Base-by-base conservation (phyloP, 2,888 invertebrate genomes). In the Glyphotaelius pellucidus region DNA sequence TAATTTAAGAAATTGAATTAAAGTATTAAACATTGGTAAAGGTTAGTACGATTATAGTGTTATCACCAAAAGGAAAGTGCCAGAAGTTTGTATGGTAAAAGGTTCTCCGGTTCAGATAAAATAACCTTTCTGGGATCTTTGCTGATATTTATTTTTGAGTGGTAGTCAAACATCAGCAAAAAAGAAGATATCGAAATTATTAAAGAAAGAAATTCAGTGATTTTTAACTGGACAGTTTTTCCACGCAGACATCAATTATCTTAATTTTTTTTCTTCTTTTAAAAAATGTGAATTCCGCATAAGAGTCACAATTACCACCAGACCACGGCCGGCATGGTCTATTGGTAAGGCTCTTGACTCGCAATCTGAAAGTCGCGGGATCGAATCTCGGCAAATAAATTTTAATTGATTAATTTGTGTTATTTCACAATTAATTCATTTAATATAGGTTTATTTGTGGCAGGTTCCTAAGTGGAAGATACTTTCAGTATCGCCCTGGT, bases 41-140 rank as follows among this genome's bases (percentile, higher is more conserved):
- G 91, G 93, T 89, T 90, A 93, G 90, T 91, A 89, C 90, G 91
- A 84, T 91, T 86, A 91, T 91, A 90, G 88, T 90, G 93, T 91
- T 83, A 12, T 19, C 32, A 31, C 32, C 25, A 32, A 32, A 32
- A 32, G 25, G 25, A 32, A 83, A 31, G 83, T 83, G 83, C 83
- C 83, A 83, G 15, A 83, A 67, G 7, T 67, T 67, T 25, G 1
- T 67, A n/a, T 25, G 2, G 67, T 25, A 25, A 67, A 19, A 67
- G 67, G 25, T 67, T 67, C 25, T 67, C 25, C 25, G 67, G n/a
- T 25, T 2, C 0, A 67, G 19, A 52, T 52, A 5, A 52, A 52
- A 19, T 52, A 5, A 15, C 3, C 15, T 67, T 67, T 19, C 67
- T 67, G 25, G 25, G 67, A 42, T 67, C 25, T 25, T 25, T 67